Base-by-base conservation (phyloP, 2,113 vertebrate genomes). In the Callopanchax toddi region DNA sequence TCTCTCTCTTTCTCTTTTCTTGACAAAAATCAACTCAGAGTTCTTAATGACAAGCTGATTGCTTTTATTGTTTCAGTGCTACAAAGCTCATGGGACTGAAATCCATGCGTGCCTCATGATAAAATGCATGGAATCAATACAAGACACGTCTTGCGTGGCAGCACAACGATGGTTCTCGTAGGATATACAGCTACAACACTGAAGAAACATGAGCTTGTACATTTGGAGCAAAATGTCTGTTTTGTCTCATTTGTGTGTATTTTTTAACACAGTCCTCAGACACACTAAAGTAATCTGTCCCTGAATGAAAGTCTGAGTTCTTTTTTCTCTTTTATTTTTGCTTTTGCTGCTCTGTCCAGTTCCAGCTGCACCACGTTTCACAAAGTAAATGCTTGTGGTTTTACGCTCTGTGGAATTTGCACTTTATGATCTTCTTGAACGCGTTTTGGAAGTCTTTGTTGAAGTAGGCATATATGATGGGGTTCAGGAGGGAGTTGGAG, bases 361-460 rank as follows among this genome's bases (percentile, higher is more conserved):
- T 64, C 57, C 15, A 32, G 6, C 20, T 29, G 37, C 45, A 71
- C 49, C 54, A 71, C 46, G 26, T 60, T 43, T 20, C n/a, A n/a
- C n/a, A n/a, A n/a, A n/a, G 37, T 5, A 53, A 50, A 46, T 23
- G 10, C 50, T 11, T 54, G 29, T 32, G 29, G 26, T 21, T 16
- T 18, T 26, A 29, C 52, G 26, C 39, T 87, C 93, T 91, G 87
- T 96, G 94, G 74, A 95, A 99, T 89, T 95, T 98, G 93, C 97
- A 99, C 92, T 92, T 96, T 73, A 97, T 60, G 51, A 99, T 98
- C 90, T 98, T 99, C 91, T 97, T 97, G 87, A 99, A 99, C 44
- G 97, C 95, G 88, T 89, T 98, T 93, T 98, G 97, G 87, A 99
- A 99, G 91, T 99, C 97, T 84, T 97, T 98, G 91, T 99, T 99